These are phyloP conservation scores for Drosophila grimshawi DNA, from an alignment of 1,140 invertebrate genomes.

Conservation along the genomic window DNA sequence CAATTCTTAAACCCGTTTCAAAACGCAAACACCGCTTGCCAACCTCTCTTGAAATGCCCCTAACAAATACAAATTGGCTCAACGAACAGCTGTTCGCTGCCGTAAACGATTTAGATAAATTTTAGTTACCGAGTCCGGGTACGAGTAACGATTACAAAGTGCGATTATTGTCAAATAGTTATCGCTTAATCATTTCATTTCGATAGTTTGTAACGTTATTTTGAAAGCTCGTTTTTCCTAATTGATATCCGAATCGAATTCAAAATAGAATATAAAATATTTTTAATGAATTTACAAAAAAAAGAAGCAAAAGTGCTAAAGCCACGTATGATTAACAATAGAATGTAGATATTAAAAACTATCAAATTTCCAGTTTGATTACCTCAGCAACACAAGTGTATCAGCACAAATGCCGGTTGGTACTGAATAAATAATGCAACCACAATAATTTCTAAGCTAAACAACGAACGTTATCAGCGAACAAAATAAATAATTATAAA, in stretches of 20 bases:
- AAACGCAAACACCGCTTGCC: constrained; percentile 38
- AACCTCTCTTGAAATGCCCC: constrained; percentile 31
- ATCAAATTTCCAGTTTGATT: background rate
- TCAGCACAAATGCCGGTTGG: constrained; percentile 50
- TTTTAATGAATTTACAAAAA: no score
- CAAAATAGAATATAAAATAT: no score
- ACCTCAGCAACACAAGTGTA: constrained; percentile 55
- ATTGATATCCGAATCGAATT: no score
- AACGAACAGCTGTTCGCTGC: constrained; percentile 34
- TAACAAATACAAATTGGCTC: constrained; percentile 28
- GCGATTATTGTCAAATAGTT: constrained; percentile 2
- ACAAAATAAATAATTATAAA: no score
- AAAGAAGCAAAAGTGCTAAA: no score
- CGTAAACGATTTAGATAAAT: constrained; percentile 1
- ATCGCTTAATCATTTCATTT: constrained; percentile 5
- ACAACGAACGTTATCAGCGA: constrained; percentile 35
- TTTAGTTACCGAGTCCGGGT: constrained; percentile 10
- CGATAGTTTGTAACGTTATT: constrained; percentile 6
- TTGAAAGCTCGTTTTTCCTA: background rate
- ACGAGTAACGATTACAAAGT: constrained; percentile 1
- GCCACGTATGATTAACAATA: no score
- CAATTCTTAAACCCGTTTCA: constrained; percentile 55
- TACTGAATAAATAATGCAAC: constrained; percentile 44
- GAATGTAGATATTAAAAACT: no score
- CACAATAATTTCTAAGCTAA: constrained; percentile 24